Base-by-base conservation (phyloP, 1,140 invertebrate species). In the Holotrichia oblita region DNA sequence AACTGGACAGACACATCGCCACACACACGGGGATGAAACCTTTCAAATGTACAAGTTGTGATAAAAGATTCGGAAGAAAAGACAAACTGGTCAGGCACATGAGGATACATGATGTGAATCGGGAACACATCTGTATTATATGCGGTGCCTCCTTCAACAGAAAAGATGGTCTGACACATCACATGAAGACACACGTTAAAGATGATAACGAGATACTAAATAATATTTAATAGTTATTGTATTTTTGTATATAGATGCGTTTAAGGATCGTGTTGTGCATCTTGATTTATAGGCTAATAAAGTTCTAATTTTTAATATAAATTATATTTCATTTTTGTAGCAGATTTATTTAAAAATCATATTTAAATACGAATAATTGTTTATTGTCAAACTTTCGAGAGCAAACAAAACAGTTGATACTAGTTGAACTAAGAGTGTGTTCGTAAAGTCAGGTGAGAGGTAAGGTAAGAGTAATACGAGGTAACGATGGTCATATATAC, bases 31-130 rank as follows among this genome's bases (percentile, higher is more conserved):
- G 89, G 2, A 87, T 90, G 84, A 90, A 90, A 77, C 88, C 91
- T 6, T 92, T 91, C 80, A 88, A 89, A 41, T 93, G 92, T 83
- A 88, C 85, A 73, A 88, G 89, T 74, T 93, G 92, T 85, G 88
- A 89, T 77, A 91, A 91, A 81, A 89, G 89, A 77, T 93, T 93
- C 81, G 91, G 89, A 34, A 88, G 90, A 17, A 92, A 91, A 80
- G 92, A 93, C 81, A 92, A 93, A 84, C 84, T 93, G 78, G 89
- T 91, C 20, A 88, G 91, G 20, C 92, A 93, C 85, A 89, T 90
- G 83, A 83, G 90, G 77, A 91, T 90, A 80, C 91, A 91, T 80
- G 90, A 91, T 76, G 89, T 83, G 8, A 83, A 82, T 41, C 80
- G 80, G 73, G 80, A 83, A 73, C 81, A 81, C 74, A 81, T 76